Conservation (phyloP, 2,888 invertebrate genomes). For the Ormyrus pomaceus region DNA sequence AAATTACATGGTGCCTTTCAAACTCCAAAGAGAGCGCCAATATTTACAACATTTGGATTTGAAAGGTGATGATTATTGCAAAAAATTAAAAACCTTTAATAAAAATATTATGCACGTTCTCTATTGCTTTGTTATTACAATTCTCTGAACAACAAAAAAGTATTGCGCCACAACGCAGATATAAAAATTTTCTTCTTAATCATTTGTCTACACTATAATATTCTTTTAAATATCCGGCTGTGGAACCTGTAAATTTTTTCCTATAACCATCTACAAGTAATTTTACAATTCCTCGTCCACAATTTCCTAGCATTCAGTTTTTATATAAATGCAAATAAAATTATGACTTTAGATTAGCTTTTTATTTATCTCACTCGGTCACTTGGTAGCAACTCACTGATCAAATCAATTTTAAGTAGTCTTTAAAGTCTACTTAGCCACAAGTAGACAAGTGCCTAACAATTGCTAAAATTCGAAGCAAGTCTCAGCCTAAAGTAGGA, state of each 20-base stretch:
- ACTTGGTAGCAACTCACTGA: background rate
- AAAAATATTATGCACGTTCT: conserved; percentile 36
- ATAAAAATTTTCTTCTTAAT: conserved; percentile 28
- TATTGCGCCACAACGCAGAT: conserved; percentile 12
- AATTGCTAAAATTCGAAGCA: background rate
- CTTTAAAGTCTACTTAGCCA: conserved; percentile 16
- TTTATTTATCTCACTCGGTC: conserved; percentile 11
- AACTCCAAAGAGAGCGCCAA: conserved; percentile 13
- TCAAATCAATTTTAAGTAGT: background rate
- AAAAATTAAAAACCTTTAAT: conserved; percentile 8
- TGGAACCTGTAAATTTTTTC: conserved; percentile 20
- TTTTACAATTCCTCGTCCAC: conserved; percentile 53
- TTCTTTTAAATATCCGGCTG: conserved; percentile 14
- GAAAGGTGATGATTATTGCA: background rate
- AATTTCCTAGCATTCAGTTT: conserved; percentile 41
- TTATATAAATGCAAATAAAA: conserved; percentile 46
- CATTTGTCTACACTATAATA: conserved; percentile 13
- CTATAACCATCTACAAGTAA: conserved; percentile 35
- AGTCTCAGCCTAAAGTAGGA: conserved; percentile 9
- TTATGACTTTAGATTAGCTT: conserved; percentile 34
- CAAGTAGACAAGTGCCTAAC: conserved; percentile 9
- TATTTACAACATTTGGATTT: conserved; percentile 30
- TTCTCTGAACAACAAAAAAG: conserved; percentile 28
- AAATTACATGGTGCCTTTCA: background rate
- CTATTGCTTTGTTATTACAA: conserved; percentile 30